Base-by-base conservation (phyloP, 1,140 invertebrate species). In the Philopotamus ludificatus region DNA sequence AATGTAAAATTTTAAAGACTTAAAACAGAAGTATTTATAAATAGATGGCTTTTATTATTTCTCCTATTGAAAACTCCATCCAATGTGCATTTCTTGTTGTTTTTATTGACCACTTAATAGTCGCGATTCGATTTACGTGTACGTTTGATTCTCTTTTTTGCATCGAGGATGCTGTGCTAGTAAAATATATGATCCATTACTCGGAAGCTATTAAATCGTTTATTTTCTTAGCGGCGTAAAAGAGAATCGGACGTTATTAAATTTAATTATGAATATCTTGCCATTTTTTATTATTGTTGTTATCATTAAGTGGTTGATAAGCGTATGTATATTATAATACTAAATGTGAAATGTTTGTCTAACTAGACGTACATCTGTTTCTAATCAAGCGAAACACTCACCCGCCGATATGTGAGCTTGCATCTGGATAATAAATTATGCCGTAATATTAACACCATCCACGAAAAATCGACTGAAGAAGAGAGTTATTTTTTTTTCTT, bases 1-100 rank as follows among this genome's bases (percentile, higher is more conserved):
- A 9, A 60, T 45, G 41, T 47, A 47, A 60, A 60, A 26, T 47
- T 47, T 15, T 34, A 25, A 26, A 21, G 20, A 60, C 28, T 57
- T 22, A 53, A 49, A 53, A 53, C 50, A 53, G 18, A 49, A 60
- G 57, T 60, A 60, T 60, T 47, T 47, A 60, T 60, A 49, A 60
- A 26, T 42, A 47, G 47, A 60, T 47, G 57, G 26, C 9, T 34
- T 60, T 60, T 60, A 47, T 47, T 47, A 47, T 8, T 16, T 7
- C 8, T 9, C 21, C 41, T 26, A 47, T 41, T 45, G 15, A 18
- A 20, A 57, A 22, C 16, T 60, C 42, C 57, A 42, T 58, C 44
- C 20, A 12, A 42, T 15, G 25, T n/a, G 22, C 15, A 4, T 4
- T 50, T 50, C 25, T 50, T 20, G 2, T 26, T 20, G 9, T 34